These are phyloP conservation scores for Hermaeophaga mercurialis DNA, from an alignment of 2,888 invertebrate genomes.

Conservation along the genomic window DNA sequence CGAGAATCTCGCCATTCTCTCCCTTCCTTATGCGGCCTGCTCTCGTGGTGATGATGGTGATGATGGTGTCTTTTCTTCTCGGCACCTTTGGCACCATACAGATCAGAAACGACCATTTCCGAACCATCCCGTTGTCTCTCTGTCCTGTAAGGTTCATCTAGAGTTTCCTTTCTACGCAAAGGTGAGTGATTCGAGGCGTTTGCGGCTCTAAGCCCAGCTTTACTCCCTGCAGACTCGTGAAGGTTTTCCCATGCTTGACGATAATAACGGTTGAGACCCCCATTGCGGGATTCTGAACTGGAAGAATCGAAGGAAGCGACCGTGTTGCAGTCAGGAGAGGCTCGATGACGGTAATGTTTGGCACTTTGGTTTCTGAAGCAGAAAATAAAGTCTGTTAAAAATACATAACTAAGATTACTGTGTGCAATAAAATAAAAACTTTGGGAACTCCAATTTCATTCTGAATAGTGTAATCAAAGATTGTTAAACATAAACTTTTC, in stretches of 20 bases:
- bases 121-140: conserved; percentile 67
- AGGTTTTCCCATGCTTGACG: conserved; percentile 93
- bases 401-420: too few relatives aligned
- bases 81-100: conserved; percentile 56
- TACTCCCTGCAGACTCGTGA: conserved; percentile 71
- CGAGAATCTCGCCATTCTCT: conserved; percentile 61
- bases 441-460: too few relatives aligned
- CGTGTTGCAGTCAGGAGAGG: conserved; percentile 89
- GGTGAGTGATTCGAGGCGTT: conserved; percentile 62
- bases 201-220: conserved; percentile 53
- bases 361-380: conserved; percentile 73
- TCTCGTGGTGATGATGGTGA: conserved; percentile 78
- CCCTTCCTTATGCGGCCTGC: conserved; percentile 63
- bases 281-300: conserved; percentile 80
- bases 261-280: conserved; percentile 82
- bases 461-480: too few relatives aligned
- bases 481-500: too few relatives aligned
- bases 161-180: conserved; percentile 70
- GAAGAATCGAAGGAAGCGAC: conserved; percentile 89
- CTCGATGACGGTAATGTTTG: conserved; percentile 87
- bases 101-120: conserved; percentile 75
- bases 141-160: conserved; percentile 67
- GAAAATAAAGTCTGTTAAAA: too few relatives aligned
- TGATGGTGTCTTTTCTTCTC: conserved; percentile 75
- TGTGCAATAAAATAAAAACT: too few relatives aligned